These are phyloP conservation scores for Andricus curvator DNA, from an alignment of 2,888 invertebrate species.

Conservation along the genomic window DNA sequence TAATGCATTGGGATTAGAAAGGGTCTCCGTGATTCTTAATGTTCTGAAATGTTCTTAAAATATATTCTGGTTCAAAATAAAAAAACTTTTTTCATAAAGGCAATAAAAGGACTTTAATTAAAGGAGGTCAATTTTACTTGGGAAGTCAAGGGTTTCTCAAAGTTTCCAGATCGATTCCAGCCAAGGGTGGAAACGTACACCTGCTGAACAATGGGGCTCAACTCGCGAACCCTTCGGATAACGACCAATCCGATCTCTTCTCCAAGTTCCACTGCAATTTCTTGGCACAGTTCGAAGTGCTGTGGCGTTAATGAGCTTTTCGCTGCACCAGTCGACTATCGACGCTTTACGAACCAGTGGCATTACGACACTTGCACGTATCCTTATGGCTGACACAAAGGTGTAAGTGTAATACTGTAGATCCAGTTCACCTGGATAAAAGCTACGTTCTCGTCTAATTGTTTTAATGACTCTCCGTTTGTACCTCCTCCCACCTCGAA, in stretches of 20 bases:
- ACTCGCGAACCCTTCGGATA: not conserved
- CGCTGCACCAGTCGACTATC: conserved; percentile 47
- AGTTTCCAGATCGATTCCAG: not conserved
- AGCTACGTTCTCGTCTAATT: conserved; percentile 63
- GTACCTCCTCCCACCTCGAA: conserved; percentile 40
- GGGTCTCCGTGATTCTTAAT: not conserved
- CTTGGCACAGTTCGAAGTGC: conserved; percentile 56
- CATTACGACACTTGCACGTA: conserved; percentile 52
- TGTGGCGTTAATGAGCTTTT: conserved; percentile 60
- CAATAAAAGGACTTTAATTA: not conserved
- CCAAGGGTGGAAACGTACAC: not conserved
- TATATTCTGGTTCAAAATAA: not conserved
- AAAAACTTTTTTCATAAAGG: not conserved
- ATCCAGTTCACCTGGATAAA: conserved; percentile 1
- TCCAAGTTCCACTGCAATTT: conserved; percentile 53
- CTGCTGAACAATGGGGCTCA: not conserved
- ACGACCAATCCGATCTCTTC: conserved; percentile 52
- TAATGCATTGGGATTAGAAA: too few species aligned
- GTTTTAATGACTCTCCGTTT: conserved; percentile 68
- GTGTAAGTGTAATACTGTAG: conserved; percentile 12
- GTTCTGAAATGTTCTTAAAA: not conserved
- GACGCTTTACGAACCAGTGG: conserved; percentile 36
- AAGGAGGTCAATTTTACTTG: not conserved
- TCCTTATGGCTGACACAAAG: conserved; percentile 43
- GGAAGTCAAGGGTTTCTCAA: not conserved